Percentiles rank a stretch among this genome's conserved stretches.
Conservation (phyloP, 2,113 vertebrate species). For the Xiphophorus hellerii region DNA sequence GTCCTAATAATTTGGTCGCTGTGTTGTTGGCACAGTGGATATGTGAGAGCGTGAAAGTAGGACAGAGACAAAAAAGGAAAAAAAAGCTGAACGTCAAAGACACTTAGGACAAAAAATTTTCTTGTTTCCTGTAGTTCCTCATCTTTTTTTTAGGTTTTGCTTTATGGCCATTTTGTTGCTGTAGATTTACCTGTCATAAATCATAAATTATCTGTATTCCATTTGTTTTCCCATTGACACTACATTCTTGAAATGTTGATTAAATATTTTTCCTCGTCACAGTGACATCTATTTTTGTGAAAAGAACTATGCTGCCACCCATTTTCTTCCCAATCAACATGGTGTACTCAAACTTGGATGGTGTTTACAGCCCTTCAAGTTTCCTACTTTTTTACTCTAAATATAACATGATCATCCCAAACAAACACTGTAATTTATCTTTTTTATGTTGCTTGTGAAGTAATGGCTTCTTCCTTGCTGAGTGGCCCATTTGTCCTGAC, state of each 20-base stretch:
- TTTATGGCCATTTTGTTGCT: not conserved
- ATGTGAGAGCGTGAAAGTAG: conserved; percentile 66
- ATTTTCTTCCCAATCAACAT: not conserved
- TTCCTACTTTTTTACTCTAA: not conserved
- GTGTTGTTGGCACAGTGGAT: conserved; percentile 66
- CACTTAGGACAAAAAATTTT: conserved; percentile 61
- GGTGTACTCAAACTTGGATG: not conserved
- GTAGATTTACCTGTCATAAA: not conserved
- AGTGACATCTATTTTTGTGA: no score
- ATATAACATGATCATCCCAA: not conserved
- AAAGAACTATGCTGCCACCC: not conserved
- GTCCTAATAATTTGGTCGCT: conserved; percentile 73
- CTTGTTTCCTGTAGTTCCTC: not conserved
- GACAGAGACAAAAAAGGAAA: conserved; percentile 70
- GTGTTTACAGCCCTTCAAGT: not conserved
- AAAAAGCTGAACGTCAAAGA: conserved; percentile 67
- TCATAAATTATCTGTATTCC: not conserved
- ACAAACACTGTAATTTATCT: not conserved
- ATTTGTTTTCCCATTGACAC: no score
- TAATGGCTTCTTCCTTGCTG: not conserved
- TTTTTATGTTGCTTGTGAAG: not conserved
- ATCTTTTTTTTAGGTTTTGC: not conserved
- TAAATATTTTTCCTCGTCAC: not conserved
- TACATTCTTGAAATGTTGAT: not conserved
- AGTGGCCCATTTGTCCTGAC: not conserved